Evolutionary conservation across 2,113 vertebrate species (phyloP).

Genomic region (Lethenteron reissneri): DNA sequence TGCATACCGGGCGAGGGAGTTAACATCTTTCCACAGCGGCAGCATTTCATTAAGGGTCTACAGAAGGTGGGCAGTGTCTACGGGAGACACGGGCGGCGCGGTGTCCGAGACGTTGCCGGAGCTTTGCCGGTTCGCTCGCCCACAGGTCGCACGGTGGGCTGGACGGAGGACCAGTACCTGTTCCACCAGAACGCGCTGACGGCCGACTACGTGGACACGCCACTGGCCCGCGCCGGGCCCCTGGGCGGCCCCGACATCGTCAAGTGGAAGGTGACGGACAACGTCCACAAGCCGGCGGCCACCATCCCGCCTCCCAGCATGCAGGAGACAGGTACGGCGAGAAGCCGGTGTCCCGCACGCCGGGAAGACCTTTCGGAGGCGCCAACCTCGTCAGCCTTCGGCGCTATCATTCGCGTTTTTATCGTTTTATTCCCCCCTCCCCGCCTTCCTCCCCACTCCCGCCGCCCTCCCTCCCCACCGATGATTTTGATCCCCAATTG

Average conservation of each 20-base stretch:
- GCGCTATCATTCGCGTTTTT: not conserved
- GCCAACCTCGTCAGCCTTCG: not conserved
- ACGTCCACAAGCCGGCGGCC: constrained; percentile 37
- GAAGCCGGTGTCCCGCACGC: not conserved
- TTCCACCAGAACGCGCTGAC: constrained; percentile 55
- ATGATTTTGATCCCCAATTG: too few species aligned
- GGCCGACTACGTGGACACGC: constrained; percentile 67
- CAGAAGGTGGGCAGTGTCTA: too few species aligned
- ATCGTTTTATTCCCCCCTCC: not conserved
- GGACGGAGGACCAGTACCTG: constrained; percentile 83
- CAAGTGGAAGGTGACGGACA: constrained; percentile 78
- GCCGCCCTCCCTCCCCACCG: not conserved
- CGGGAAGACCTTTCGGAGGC: too few species aligned
- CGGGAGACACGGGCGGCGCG: too few species aligned
- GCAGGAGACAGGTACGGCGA: accelerated
- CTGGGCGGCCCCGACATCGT: constrained; percentile 53
- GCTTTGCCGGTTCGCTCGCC: too few species aligned
- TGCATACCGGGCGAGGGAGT: too few species aligned
- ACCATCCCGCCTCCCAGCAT: constrained; percentile 14
- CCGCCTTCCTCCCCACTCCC: not conserved
- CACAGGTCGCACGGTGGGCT: constrained; percentile 66
- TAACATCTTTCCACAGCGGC: too few species aligned
- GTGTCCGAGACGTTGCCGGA: too few species aligned
- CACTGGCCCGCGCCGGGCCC: constrained; percentile 49
- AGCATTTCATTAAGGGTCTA: too few species aligned